Evolutionary conservation across 2,888 invertebrate species (phyloP).

Genomic region (Ophonus ardosiacus): DNA sequence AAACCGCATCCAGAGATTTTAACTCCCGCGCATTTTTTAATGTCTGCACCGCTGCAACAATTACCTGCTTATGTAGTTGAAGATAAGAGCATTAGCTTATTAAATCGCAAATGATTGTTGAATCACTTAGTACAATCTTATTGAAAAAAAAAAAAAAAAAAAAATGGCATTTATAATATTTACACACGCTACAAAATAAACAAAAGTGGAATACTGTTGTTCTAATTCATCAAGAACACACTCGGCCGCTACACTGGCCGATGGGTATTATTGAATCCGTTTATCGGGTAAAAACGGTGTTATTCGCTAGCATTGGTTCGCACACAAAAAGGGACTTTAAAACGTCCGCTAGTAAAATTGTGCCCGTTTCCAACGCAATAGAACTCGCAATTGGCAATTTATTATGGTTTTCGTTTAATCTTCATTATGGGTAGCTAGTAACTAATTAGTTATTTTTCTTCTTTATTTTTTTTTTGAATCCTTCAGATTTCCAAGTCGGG

Average conservation of each 20-base stretch:
- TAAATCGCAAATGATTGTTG: background rate
- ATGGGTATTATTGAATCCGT: constrained; percentile 16
- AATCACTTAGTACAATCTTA: too few species aligned
- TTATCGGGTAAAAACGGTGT: too few species aligned
- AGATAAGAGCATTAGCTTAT: background rate
- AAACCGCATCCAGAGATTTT: too few species aligned
- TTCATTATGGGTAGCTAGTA: background rate
- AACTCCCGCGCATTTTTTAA: background rate
- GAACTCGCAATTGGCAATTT: background rate
- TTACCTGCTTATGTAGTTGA: background rate
- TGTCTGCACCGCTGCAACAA: background rate
- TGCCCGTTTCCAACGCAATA: constrained; percentile 7
- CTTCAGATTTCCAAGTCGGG: background rate
- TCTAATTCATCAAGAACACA: background rate
- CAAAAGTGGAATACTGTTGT: constrained; percentile 11
- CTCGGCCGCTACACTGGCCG: background rate
- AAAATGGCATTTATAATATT: constrained; percentile 12
- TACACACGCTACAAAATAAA: constrained; percentile 2
- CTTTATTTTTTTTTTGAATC: background rate
- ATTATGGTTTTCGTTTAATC: background rate
- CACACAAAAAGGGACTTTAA: background rate
- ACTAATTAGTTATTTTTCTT: background rate
- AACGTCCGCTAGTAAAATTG: background rate
- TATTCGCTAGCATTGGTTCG: background rate
- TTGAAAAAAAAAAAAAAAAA: too few species aligned